These are phyloP conservation scores for Pseudococcus longispinus DNA, from an alignment of 2,888 invertebrate species.

Conservation along the genomic window DNA sequence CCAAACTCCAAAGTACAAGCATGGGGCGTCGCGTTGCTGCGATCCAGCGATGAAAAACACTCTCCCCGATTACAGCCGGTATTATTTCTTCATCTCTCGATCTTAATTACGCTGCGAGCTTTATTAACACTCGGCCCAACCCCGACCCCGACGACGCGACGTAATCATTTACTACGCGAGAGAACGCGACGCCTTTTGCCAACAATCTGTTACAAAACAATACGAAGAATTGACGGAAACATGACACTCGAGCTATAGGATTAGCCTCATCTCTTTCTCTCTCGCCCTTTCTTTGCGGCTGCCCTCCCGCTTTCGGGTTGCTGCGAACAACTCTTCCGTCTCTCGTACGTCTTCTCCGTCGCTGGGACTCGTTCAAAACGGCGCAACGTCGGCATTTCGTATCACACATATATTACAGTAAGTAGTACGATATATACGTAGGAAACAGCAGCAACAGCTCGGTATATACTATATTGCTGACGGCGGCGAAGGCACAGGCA, in stretches of 20 bases:
- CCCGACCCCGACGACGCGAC: not conserved
- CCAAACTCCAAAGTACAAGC: no score
- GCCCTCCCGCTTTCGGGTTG: not conserved
- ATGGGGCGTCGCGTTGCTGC: no score
- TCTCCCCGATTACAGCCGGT: not conserved
- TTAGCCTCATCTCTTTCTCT: not conserved
- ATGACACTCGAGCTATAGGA: not conserved
- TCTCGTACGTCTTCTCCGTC: not conserved
- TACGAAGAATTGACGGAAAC: conserved; percentile 1
- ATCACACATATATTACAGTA: not conserved
- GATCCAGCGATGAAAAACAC: not conserved
- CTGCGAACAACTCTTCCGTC: not conserved
- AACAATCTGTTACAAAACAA: conserved; percentile 12
- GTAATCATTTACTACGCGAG: not conserved
- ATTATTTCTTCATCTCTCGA: not conserved
- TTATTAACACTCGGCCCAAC: not conserved
- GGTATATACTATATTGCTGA: no score
- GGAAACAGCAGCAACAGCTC: not conserved
- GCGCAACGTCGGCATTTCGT: not conserved
- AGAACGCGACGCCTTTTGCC: not conserved
- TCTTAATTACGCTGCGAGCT: not conserved
- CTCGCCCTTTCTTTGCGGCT: not conserved
- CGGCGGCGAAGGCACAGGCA: no score
- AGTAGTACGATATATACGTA: no score
- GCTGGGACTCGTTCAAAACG: not conserved